Conservation (phyloP, 2,113 vertebrate species). For the Nycticryphes semicollaris region DNA sequence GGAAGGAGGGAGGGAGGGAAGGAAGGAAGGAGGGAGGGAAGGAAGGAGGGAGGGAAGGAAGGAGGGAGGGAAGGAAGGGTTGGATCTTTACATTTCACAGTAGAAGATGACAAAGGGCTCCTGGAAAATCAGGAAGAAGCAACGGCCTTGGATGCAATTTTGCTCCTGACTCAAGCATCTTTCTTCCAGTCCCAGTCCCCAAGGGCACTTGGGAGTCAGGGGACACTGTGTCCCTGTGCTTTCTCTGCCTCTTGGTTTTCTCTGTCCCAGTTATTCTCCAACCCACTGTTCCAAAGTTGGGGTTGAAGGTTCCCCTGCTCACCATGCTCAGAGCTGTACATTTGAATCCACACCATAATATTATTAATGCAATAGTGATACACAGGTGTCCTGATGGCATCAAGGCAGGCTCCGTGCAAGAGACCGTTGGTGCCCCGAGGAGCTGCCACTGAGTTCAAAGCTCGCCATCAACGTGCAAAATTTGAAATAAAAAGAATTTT, state of each 20-base stretch:
- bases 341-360: neutral
- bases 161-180: neutral
- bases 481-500: neutral
- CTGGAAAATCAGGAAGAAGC: neutral
- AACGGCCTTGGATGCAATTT: neutral
- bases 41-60: no score
- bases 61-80: no score
- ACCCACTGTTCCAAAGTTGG: neutral
- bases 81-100: neutral
- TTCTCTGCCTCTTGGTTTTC: neutral
- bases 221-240: accelerated
- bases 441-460: neutral
- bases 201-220: neutral
- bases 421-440: accelerated
- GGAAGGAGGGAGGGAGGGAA: no score
- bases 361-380: neutral
- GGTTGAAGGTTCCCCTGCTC: neutral
- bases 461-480: accelerated
- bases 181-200: neutral
- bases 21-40: no score
- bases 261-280: neutral
- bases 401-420: neutral
- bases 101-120: neutral
- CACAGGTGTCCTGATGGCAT: neutral
- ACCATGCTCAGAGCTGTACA: neutral